phyloP scores from a whole-genome alignment of 2,113 vertebrate species.

The Ellobius talpinus region DNA sequence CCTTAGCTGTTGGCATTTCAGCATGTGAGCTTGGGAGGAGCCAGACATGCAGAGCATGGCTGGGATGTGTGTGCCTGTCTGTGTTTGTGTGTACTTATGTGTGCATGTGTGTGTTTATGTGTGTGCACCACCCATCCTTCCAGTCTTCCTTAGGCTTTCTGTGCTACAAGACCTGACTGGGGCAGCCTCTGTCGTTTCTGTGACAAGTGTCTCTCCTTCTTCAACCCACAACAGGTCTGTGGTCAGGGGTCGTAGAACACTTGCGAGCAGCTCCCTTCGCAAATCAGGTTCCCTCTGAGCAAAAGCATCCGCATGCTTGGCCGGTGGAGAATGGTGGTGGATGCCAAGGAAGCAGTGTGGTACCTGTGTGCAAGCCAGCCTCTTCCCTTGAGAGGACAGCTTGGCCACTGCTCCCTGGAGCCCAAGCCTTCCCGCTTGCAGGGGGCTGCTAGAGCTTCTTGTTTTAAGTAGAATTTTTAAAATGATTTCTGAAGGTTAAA shows the following conservation, averaged over 20 bases:
- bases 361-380: background rate
- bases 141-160: background rate
- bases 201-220: background rate
- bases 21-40: background rate
- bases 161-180: background rate
- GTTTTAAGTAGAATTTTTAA: background rate
- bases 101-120: accelerated
- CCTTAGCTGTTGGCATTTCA: background rate
- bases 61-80: background rate
- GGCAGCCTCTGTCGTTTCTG: background rate
- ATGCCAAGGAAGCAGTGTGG: background rate
- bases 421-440: background rate
- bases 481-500: background rate
- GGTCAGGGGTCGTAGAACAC: background rate
- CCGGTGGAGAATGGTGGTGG: background rate
- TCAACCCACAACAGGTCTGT: background rate
- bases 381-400: too few species aligned
- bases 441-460: background rate
- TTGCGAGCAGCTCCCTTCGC: background rate
- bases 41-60: background rate
- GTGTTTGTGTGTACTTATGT: too few species aligned
- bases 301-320: background rate
- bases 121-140: background rate
- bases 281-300: background rate
- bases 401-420: background rate